These are phyloP conservation scores for Sipha flava DNA, from an alignment of 1,140 invertebrate species.

Conservation along the genomic window DNA sequence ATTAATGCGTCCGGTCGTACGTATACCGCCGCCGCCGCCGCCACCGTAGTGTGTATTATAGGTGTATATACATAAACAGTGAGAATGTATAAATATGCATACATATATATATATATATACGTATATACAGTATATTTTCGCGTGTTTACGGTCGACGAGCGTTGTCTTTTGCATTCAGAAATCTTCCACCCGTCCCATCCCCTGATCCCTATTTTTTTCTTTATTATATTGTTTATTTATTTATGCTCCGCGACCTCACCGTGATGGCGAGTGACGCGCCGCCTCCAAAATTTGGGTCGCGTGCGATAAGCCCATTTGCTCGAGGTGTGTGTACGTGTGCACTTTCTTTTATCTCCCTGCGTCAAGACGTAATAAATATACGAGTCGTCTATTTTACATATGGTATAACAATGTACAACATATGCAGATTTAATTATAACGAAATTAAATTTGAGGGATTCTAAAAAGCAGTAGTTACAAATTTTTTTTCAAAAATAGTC, in stretches of 20 bases:
- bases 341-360: too few relatives aligned
- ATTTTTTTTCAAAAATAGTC: too few relatives aligned
- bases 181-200: neutral
- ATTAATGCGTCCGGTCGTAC: conserved; percentile 32
- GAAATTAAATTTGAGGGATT: too few relatives aligned
- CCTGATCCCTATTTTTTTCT: neutral
- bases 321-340: too few relatives aligned
- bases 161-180: neutral
- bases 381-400: too few relatives aligned
- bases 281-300: neutral
- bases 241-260: neutral
- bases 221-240: neutral
- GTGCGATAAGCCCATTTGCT: neutral
- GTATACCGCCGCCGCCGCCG: neutral
- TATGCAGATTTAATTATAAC: too few relatives aligned
- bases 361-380: too few relatives aligned
- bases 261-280: neutral
- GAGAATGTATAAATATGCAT: neutral
- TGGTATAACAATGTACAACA: too few relatives aligned
- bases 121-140: neutral
- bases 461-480: too few relatives aligned
- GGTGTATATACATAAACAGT: neutral
- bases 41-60: neutral
- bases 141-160: neutral
- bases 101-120: neutral